Percentiles rank a stretch among this genome's conserved stretches.
phyloP scores from a whole-genome alignment of 2,113 vertebrate genomes.

The Zapornia atra region DNA sequence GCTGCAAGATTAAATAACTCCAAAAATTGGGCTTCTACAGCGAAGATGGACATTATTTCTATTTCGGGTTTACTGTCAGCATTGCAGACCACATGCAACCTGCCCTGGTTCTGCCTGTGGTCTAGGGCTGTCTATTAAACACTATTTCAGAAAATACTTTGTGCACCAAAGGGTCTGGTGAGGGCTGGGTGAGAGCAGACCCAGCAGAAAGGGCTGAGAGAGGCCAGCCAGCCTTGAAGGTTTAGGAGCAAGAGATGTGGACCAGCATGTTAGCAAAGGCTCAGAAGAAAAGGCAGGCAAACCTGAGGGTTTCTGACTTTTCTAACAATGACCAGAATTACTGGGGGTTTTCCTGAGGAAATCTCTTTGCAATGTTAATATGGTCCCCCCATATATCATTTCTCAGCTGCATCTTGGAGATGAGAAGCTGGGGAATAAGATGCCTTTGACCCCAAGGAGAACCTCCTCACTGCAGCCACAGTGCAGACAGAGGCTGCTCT shows the following conservation, averaged over 20 bases:
- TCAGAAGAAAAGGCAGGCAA: neutral
- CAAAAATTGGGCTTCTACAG: neutral
- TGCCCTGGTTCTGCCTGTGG: neutral
- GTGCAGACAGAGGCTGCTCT: neutral
- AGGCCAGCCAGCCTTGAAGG: neutral
- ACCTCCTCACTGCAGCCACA: neutral
- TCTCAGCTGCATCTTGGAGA: neutral
- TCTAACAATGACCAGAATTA: neutral
- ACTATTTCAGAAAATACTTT: neutral
- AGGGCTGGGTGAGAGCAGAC: neutral
- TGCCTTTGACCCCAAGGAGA: neutral
- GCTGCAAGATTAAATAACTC: neutral
- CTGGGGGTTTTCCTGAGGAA: neutral
- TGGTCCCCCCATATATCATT: too few relatives aligned
- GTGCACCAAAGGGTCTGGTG: neutral
- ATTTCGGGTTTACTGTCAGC: neutral
- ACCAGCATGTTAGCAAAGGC: neutral
- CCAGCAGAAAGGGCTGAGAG: neutral
- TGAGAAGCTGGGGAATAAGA: neutral
- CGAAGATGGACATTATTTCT: neutral
- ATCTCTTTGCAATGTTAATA: neutral
- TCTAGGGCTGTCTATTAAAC: neutral
- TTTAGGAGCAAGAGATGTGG: neutral
- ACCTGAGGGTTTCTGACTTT: neutral
- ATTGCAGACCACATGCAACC: neutral